A percentile compares a stretch with the other conserved stretches of the same genome.
phyloP scores from a whole-genome alignment of 2,113 vertebrate genomes.

The human (Homo sapiens) region DNA sequence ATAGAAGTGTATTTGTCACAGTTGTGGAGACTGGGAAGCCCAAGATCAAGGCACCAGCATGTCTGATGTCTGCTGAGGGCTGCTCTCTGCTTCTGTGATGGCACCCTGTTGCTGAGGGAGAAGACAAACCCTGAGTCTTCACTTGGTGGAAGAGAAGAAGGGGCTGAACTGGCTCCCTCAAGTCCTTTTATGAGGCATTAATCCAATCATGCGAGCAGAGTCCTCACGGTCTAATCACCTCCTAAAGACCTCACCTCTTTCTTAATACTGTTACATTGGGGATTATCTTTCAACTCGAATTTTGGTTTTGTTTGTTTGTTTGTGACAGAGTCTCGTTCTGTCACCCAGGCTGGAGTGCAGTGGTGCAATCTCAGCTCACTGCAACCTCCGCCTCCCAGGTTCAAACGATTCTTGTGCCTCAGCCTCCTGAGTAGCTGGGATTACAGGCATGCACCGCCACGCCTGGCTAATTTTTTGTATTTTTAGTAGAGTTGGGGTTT shows the following conservation, averaged over 20 bases:
- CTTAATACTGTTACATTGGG: neutral
- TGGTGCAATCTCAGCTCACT: too few species aligned
- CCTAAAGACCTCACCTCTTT: neutral
- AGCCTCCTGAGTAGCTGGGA: too few species aligned
- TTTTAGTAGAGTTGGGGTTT: too few species aligned
- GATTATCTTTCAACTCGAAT: too few species aligned
- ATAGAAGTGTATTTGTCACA: neutral
- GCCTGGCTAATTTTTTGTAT: too few species aligned
- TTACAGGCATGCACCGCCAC: too few species aligned
- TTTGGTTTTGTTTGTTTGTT: too few species aligned
- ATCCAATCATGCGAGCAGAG: neutral
- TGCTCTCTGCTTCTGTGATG: neutral
- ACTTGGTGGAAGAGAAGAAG: neutral
- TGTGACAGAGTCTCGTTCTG: too few species aligned
- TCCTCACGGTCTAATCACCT: neutral
- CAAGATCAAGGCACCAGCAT: neutral
- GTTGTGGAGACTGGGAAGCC: neutral
- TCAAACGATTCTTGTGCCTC: too few species aligned
- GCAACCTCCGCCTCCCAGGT: too few species aligned
- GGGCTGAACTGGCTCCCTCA: neutral
- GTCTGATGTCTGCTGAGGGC: neutral
- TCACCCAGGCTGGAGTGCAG: too few species aligned
- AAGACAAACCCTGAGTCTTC: neutral
- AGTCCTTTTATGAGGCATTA: neutral
- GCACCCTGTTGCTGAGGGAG: neutral